Base-by-base conservation (phyloP, 2,113 vertebrate species). In the Cariama cristata region DNA sequence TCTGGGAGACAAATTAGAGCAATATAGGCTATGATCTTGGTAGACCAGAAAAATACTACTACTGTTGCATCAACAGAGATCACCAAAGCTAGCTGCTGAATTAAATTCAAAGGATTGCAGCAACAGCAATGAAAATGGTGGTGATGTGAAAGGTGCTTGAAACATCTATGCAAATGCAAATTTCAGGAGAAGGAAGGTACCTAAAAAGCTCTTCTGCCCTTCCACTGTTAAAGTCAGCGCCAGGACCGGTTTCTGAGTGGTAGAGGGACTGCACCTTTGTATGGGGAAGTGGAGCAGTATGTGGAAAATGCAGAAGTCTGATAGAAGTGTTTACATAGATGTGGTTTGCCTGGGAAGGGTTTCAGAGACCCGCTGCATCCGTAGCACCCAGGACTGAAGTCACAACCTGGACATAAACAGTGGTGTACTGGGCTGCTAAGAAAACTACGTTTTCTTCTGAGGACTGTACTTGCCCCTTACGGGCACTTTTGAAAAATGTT, bases 311-410 rank as follows among this genome's bases (percentile, higher is more conserved):
- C 28, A 53, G 67, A 45, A 6, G 18, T 58, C 42, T 53, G 44
- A 33, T 38, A 0, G 0, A 28, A 14, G 17, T 11, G 4, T 50
- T 83, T 20, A 1, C 0, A 2, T 28, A 27, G 73, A 18, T 45
- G 42, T 35, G 33, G 8, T 38, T 75, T 49, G 4, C 14, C 28
- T 73, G 86, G 59, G 67, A 21, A 27, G 44, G 56, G 59, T 14
- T 73, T 67, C 8, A 14, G 73, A 45, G 56, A n/a, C 44, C 45
- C 10, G 1, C 44, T 45, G 1, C 17, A 1, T 19, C 8, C 18
- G 45, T 27, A n/a, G 49, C 40, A 40, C 59, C 49, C 16, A 9
- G 22, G 67, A 4, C 27, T 32, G 42, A 20, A 23, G 45, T 2
- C 11, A 33, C 4, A 2, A 24, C 28, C 38, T 59, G 24, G 6